Conservation (phyloP, 1,140 invertebrate genomes). For the Dreissena rostriformis region DNA sequence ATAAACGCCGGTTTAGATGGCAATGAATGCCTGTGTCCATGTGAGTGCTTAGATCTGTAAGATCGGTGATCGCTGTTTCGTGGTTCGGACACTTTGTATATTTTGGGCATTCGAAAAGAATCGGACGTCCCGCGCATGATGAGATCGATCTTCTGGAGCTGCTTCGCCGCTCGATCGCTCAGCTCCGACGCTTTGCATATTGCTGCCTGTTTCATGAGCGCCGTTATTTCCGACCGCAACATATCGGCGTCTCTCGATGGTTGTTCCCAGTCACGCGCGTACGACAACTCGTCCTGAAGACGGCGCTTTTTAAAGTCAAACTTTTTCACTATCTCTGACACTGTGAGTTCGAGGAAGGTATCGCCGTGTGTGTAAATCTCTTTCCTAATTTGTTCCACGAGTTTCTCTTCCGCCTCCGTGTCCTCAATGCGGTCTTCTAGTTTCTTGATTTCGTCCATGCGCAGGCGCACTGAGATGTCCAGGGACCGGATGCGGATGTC, state of each 20-base stretch:
- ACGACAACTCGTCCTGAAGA: constrained; percentile 20
- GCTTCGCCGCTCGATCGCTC: constrained; percentile 31
- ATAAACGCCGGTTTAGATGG: constrained; percentile 19
- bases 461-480: constrained; percentile 33
- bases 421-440: constrained; percentile 44
- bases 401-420: constrained; percentile 10
- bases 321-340: constrained; percentile 32
- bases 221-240: constrained; percentile 32
- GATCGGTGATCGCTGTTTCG: constrained; percentile 13
- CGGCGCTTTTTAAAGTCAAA: constrained; percentile 36
- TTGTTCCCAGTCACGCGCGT: constrained; percentile 43
- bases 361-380: constrained; percentile 51
- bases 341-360: constrained; percentile 42
- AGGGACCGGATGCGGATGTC: constrained; percentile 47
- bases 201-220: constrained; percentile 46
- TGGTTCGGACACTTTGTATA: constrained; percentile 48
- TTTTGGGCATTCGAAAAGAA: constrained; percentile 30
- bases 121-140: constrained; percentile 46
- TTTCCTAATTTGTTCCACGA: constrained; percentile 38
- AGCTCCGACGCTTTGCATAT: constrained; percentile 45
- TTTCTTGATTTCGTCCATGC: constrained; percentile 51
- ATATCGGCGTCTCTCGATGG: constrained; percentile 41
- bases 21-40: too few relatives aligned
- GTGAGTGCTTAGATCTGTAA: background rate
- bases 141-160: constrained; percentile 53